These are phyloP conservation scores for Diaprepes abbreviatus DNA, from an alignment of 2,888 invertebrate species.

Conservation along the genomic window DNA sequence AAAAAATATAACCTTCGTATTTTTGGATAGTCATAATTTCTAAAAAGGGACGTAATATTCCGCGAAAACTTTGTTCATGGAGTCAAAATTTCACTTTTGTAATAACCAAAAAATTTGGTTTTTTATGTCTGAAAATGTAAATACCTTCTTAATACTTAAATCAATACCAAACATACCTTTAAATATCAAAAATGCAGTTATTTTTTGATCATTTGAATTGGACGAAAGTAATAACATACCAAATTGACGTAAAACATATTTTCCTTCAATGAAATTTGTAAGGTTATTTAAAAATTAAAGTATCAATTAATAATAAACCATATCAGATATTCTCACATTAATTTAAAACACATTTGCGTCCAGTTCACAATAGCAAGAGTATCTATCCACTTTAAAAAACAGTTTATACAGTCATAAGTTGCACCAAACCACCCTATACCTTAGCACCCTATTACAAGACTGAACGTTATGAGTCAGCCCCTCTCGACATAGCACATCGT, in stretches of 20 bases:
- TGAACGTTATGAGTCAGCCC: conserved; percentile 16
- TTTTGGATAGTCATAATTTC: too few species aligned
- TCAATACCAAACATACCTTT: too few species aligned
- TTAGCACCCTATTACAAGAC: conserved; percentile 9
- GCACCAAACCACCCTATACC: neutral
- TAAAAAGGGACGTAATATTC: too few species aligned
- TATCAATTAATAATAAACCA: neutral
- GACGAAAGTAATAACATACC: too few species aligned
- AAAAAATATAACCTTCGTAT: too few species aligned
- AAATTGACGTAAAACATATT: neutral
- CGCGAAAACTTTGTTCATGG: too few species aligned
- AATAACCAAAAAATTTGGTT: too few species aligned
- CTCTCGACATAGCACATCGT: conserved; percentile 2
- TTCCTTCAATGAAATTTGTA: neutral
- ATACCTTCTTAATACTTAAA: too few species aligned
- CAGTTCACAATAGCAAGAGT: neutral
- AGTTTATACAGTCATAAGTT: neutral
- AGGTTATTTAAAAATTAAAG: neutral
- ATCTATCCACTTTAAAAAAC: neutral
- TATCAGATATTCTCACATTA: conserved; percentile 9
- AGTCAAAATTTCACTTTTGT: too few species aligned
- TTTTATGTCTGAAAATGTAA: too few species aligned
- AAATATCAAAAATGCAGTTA: too few species aligned
- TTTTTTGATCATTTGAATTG: too few species aligned
- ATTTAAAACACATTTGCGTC: conserved; percentile 3